Conservation (phyloP, 2,113 vertebrate species). For the Callochromis pleurospilus region DNA sequence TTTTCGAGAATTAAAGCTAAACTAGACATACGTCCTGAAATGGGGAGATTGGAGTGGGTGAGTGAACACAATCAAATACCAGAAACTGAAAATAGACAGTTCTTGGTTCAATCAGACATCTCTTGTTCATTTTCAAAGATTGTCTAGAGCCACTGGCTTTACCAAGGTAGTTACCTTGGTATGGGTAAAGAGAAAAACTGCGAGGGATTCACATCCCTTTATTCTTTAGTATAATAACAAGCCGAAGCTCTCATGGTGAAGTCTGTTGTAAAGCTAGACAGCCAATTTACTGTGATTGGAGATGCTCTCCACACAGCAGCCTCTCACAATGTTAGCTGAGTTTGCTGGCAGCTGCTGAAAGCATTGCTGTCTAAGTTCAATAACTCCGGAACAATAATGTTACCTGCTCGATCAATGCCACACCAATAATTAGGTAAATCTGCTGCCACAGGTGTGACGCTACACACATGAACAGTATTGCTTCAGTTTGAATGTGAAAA, state of each 20-base stretch:
- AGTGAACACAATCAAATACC: neutral
- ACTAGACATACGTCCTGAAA: neutral
- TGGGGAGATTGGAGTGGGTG: neutral
- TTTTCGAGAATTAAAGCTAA: neutral
- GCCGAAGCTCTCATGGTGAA: neutral
- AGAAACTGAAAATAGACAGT: neutral
- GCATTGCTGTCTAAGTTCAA: neutral
- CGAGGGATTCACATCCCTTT: neutral
- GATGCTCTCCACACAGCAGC: neutral
- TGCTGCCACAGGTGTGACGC: neutral
- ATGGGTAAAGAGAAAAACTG: neutral
- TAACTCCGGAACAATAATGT: neutral
- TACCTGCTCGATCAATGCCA: neutral
- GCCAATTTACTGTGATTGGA: neutral
- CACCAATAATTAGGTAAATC: neutral
- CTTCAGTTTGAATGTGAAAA: neutral
- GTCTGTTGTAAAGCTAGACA: neutral
- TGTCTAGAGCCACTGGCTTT: neutral
- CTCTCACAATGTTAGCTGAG: neutral
- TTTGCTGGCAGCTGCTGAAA: neutral
- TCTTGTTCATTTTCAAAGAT: neutral
- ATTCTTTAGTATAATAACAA: neutral
- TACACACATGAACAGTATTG: neutral
- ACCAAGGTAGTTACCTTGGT: neutral
- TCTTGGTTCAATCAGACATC: neutral